Evolutionary conservation across 2,113 vertebrate species (phyloP).

Genomic region (Australoheros scitulus): DNA sequence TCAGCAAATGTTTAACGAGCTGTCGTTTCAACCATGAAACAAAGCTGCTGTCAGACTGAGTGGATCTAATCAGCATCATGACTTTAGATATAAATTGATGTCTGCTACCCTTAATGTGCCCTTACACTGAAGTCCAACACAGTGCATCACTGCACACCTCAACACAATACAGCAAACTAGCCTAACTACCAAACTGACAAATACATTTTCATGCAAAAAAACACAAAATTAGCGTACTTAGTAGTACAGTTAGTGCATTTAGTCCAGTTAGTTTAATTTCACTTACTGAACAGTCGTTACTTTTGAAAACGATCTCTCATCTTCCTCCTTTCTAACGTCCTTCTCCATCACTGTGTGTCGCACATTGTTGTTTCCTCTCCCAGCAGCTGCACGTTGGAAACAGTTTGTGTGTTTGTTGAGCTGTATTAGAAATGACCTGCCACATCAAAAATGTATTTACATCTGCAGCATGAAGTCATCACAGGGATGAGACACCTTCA

Average conservation of each 20-base stretch:
- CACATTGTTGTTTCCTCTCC: too few relatives aligned
- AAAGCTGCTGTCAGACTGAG: background rate
- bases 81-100: background rate
- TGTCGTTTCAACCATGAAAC: too few relatives aligned
- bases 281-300: too few relatives aligned
- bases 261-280: background rate
- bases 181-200: background rate
- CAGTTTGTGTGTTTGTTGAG: background rate
- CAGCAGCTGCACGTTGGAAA: too few relatives aligned
- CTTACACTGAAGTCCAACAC: too few relatives aligned
- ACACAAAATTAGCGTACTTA: background rate
- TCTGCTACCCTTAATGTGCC: background rate
- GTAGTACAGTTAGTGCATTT: background rate
- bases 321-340: too few relatives aligned
- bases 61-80: background rate
- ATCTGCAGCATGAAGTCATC: accelerated
- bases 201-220: too few relatives aligned
- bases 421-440: too few relatives aligned
- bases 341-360: too few relatives aligned
- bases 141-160: background rate
- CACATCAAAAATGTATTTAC: background rate
- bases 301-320: too few relatives aligned
- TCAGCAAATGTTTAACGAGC: background rate
- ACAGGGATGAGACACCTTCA: background rate
- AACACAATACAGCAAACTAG: background rate